Conservation (phyloP, 2,888 invertebrate species). For the Chrysolina oricalcia region DNA sequence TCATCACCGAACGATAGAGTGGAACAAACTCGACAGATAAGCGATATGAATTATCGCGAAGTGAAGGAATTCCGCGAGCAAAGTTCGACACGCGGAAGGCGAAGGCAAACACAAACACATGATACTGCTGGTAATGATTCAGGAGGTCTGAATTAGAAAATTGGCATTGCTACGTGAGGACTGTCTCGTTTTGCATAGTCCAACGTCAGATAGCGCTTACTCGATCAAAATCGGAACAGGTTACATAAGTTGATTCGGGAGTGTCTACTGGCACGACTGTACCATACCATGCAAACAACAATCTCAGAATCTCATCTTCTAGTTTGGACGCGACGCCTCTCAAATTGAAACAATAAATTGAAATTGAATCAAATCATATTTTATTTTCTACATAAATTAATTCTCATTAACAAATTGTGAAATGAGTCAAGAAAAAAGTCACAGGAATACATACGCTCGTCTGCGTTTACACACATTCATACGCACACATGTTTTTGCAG, state of each 20-base stretch:
- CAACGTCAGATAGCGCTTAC: slow-evolving; percentile 27
- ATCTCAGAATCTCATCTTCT: too few relatives aligned
- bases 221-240: slow-evolving; percentile 21
- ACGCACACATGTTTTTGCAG: too few relatives aligned
- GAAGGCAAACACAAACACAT: slow-evolving; percentile 25
- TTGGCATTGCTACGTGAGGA: slow-evolving; percentile 60
- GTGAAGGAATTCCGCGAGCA: slow-evolving; percentile 45
- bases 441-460: too few relatives aligned
- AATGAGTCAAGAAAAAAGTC: too few relatives aligned
- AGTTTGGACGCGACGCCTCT: too few relatives aligned
- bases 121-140: slow-evolving; percentile 52
- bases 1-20: slow-evolving; percentile 18
- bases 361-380: too few relatives aligned
- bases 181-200: slow-evolving; percentile 53
- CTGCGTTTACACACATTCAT: too few relatives aligned
- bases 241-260: slow-evolving; percentile 8
- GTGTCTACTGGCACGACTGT: not conserved
- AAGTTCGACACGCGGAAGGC: slow-evolving; percentile 38
- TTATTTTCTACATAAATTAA: too few relatives aligned
- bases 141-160: slow-evolving; percentile 60
- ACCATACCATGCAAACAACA: too few relatives aligned
- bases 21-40: slow-evolving; percentile 15
- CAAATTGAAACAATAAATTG: too few relatives aligned
- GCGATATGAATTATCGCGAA: slow-evolving; percentile 12
- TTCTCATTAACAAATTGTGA: too few relatives aligned